Evolutionary conservation across 2,113 vertebrate species (phyloP).

Genomic region (Entosphenus tridentatus): DNA sequence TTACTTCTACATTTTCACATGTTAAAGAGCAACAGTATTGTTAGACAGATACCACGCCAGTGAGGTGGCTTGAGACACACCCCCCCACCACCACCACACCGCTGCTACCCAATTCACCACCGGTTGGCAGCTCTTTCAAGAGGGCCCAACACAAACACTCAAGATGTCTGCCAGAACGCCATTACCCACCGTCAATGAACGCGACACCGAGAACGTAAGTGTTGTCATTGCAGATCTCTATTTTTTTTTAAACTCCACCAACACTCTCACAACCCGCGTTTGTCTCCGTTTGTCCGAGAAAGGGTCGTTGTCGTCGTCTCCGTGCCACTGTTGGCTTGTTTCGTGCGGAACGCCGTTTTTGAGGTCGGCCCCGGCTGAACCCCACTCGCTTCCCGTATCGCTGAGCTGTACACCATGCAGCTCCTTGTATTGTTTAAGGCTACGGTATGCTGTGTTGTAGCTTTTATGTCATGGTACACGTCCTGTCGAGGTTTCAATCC

Average conservation of each 20-base stretch:
- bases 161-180: conserved; percentile 80
- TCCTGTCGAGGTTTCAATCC: too few relatives aligned
- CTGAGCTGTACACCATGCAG: too few relatives aligned
- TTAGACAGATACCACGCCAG: too few relatives aligned
- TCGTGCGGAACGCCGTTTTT: not conserved
- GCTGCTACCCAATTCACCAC: too few relatives aligned
- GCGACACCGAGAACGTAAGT: conserved; percentile 69
- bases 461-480: too few relatives aligned
- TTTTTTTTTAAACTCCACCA: not conserved
- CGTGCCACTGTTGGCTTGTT: not conserved
- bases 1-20: too few relatives aligned
- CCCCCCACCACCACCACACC: not conserved
- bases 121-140: too few relatives aligned
- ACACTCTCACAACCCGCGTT: not conserved
- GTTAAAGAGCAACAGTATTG: too few relatives aligned
- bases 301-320: not conserved
- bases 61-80: too few relatives aligned
- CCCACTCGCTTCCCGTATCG: not conserved
- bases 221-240: conserved; percentile 6
- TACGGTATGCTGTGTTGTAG: too few relatives aligned
- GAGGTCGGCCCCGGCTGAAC: too few relatives aligned
- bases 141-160: conserved; percentile 9
- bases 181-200: conserved; percentile 77
- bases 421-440: too few relatives aligned
- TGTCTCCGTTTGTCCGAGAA: not conserved